A percentile compares a stretch with the other conserved stretches of the same genome.
Conservation (phyloP, 2,797 vertebrate genomes). For the Eospalax fontanierii region DNA sequence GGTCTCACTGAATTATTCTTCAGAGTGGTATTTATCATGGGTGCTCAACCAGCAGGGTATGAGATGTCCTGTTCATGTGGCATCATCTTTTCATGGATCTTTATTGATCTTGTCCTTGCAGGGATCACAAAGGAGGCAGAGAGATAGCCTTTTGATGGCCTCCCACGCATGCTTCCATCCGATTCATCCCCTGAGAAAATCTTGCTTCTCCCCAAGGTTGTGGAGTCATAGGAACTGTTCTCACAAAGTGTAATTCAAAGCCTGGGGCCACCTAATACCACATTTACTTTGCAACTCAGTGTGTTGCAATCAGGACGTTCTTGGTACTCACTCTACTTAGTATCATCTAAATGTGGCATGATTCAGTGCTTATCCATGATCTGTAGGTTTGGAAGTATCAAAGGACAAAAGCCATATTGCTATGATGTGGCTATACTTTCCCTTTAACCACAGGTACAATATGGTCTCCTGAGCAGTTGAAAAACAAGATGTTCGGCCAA, state of each 20-base stretch:
- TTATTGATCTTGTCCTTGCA: neutral
- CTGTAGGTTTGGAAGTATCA: neutral
- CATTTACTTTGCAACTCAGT: slow-evolving; percentile 48
- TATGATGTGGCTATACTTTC: slow-evolving; percentile 38
- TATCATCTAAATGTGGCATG: neutral
- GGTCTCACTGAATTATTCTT: slow-evolving; percentile 8
- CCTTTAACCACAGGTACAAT: neutral
- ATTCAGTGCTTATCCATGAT: slow-evolving; percentile 25
- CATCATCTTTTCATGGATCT: slow-evolving; percentile 40
- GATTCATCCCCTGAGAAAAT: slow-evolving; percentile 67
- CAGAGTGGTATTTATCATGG: neutral
- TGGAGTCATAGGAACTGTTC: slow-evolving; percentile 49
- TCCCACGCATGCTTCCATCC: slow-evolving; percentile 26
- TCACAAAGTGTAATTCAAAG: slow-evolving; percentile 63
- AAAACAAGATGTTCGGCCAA: slow-evolving; percentile 51
- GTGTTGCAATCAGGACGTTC: slow-evolving; percentile 5
- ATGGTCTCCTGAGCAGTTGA: slow-evolving; percentile 9
- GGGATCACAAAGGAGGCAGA: slow-evolving; percentile 42
- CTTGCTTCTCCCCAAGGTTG: slow-evolving; percentile 43
- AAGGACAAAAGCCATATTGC: neutral
- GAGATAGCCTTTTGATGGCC: slow-evolving; percentile 55
- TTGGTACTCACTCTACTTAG: neutral
- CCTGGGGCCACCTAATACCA: slow-evolving; percentile 17
- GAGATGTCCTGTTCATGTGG: neutral
- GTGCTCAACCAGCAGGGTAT: neutral